Conservation (phyloP, 2,113 vertebrate species). For the Scopus umbretta region DNA sequence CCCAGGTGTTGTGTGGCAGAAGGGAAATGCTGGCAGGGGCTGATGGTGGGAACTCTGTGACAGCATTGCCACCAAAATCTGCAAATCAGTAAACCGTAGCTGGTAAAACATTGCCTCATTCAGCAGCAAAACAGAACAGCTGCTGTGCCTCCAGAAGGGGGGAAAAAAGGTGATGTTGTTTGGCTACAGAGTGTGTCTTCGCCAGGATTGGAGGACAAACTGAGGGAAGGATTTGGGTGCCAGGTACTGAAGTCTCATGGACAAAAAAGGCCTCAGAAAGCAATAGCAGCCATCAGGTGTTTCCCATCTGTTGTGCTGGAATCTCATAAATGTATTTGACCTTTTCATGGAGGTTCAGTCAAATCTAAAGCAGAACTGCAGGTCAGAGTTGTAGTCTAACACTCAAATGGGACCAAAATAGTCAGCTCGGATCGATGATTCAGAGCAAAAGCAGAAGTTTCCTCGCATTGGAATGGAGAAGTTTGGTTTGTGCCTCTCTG, state of each 20-base stretch:
- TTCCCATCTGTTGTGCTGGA: not conserved
- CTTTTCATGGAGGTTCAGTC: not conserved
- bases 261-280: not conserved
- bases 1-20: not conserved
- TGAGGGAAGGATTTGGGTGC: not conserved
- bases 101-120: not conserved
- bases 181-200: not conserved
- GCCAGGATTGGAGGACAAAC: not conserved
- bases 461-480: not conserved
- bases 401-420: not conserved
- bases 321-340: not conserved
- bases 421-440: not conserved
- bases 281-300: not conserved
- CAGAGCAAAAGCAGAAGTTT: not conserved
- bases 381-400: not conserved
- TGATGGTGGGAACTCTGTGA: not conserved
- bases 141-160: not conserved
- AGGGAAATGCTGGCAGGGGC: not conserved
- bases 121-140: conserved; percentile 27
- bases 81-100: not conserved
- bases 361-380: not conserved
- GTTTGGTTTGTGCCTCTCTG: not conserved
- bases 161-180: not conserved
- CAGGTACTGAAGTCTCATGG: not conserved
- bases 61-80: not conserved